phyloP scores from a whole-genome alignment of 1,140 invertebrate genomes.

The Drosophila persimilis region DNA sequence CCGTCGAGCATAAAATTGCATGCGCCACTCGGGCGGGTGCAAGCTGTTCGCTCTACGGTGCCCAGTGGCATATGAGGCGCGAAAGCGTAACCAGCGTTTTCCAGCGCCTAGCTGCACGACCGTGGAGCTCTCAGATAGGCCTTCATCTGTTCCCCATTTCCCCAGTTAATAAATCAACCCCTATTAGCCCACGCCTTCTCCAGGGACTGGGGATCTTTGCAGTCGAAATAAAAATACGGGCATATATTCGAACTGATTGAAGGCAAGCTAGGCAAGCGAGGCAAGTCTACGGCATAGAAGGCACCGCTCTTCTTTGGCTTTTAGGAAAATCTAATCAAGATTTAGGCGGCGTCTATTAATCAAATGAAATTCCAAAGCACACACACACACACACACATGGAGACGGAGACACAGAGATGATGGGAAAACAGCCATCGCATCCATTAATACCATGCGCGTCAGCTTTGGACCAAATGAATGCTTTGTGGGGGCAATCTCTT shows the following conservation, averaged over 20 bases:
- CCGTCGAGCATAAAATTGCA: constrained; percentile 59
- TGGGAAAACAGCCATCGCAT: constrained; percentile 17
- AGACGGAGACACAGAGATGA: constrained; percentile 11
- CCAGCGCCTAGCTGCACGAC: background rate
- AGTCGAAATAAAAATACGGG: constrained; percentile 4
- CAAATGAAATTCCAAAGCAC: constrained; percentile 48
- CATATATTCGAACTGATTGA: constrained; percentile 38
- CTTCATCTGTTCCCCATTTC: background rate
- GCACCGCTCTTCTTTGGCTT: constrained; percentile 17
- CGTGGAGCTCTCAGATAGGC: too few species aligned
- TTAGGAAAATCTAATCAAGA: constrained; percentile 46
- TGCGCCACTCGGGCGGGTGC: background rate
- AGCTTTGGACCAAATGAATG: constrained; percentile 61
- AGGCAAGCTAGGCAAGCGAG: constrained; percentile 2
- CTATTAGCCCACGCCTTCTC: constrained; percentile 4
- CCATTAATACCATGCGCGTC: constrained; percentile 61
- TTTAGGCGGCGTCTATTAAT: constrained; percentile 56
- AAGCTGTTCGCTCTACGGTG: background rate
- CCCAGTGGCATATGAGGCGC: constrained; percentile 12
- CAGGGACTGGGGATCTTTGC: background rate
- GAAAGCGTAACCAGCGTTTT: constrained; percentile 19
- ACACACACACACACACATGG: background rate
- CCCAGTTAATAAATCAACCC: constrained; percentile 1
- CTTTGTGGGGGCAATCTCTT: constrained; percentile 55
- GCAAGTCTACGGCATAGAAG: too few species aligned